Conservation (phyloP, 2,888 invertebrate genomes). For the Euproctis similis region DNA sequence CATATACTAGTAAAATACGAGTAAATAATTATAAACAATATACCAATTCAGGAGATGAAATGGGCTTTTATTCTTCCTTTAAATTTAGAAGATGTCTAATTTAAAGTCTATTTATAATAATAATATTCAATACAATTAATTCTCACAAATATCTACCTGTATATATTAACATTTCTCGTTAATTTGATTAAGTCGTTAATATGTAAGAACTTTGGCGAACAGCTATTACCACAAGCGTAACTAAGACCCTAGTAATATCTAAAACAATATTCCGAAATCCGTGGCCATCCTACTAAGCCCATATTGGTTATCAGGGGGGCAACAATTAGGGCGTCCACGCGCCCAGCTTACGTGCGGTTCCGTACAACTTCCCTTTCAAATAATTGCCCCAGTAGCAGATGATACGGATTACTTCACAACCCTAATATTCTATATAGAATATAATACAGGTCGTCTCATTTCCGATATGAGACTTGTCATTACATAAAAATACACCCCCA, state of each 20-base stretch:
- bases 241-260: constrained; percentile 5
- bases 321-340: constrained; percentile 70
- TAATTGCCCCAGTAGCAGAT: constrained; percentile 73
- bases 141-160: too few relatives aligned
- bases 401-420: constrained; percentile 63
- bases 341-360: constrained; percentile 54
- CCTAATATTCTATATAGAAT: constrained; percentile 32
- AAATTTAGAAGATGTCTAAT: too few relatives aligned
- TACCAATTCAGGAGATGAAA: too few relatives aligned
- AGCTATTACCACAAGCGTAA: constrained; percentile 1
- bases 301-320: constrained; percentile 61
- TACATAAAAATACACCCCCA: constrained; percentile 24
- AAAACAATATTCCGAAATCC: constrained; percentile 8
- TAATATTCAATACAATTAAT: too few relatives aligned
- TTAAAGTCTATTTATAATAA: too few relatives aligned
- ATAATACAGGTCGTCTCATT: constrained; percentile 39
- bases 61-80: too few relatives aligned
- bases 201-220: neutral
- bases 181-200: neutral
- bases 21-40: too few relatives aligned
- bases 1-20: too few relatives aligned
- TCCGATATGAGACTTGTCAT: constrained; percentile 27
- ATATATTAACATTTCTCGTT: too few relatives aligned
- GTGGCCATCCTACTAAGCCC: constrained; percentile 47
- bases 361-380: constrained; percentile 62